Evolutionary conservation across 1,140 invertebrate genomes (phyloP).

Genomic region (Heliconius nattereri): DNA sequence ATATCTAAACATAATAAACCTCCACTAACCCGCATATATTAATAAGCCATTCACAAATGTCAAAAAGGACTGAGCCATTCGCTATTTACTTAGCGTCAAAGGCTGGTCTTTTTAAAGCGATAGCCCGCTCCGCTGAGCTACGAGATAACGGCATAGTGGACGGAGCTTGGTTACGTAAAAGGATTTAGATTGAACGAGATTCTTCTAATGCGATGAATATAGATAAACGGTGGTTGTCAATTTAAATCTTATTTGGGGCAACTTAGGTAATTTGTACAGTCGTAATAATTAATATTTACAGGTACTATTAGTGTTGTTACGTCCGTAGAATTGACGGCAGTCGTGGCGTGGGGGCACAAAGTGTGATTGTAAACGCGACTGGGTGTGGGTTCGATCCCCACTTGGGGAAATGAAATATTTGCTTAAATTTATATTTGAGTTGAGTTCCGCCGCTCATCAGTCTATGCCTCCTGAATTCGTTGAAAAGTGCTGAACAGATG

Average conservation of each 20-base stretch:
- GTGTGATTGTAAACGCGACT: too few species aligned
- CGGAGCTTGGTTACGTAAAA: background rate
- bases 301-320: too few species aligned
- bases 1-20: background rate
- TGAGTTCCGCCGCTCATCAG: too few species aligned
- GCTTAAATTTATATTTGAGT: too few species aligned
- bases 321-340: too few species aligned
- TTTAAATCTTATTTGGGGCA: background rate
- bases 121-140: background rate
- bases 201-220: background rate
- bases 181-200: background rate
- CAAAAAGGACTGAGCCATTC: background rate
- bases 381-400: too few species aligned
- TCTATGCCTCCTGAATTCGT: background rate
- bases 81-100: background rate
- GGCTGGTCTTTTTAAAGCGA: slow-evolving; percentile 1
- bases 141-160: background rate
- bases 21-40: background rate
- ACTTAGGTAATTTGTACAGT: background rate
- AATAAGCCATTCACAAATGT: background rate
- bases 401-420: too few species aligned
- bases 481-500: background rate
- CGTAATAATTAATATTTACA: too few species aligned
- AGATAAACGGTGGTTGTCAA: background rate
- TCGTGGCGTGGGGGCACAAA: too few species aligned